Evolutionary conservation across 2,113 vertebrate genomes (phyloP).

Genomic region (Oreotrochilus melanogaster): DNA sequence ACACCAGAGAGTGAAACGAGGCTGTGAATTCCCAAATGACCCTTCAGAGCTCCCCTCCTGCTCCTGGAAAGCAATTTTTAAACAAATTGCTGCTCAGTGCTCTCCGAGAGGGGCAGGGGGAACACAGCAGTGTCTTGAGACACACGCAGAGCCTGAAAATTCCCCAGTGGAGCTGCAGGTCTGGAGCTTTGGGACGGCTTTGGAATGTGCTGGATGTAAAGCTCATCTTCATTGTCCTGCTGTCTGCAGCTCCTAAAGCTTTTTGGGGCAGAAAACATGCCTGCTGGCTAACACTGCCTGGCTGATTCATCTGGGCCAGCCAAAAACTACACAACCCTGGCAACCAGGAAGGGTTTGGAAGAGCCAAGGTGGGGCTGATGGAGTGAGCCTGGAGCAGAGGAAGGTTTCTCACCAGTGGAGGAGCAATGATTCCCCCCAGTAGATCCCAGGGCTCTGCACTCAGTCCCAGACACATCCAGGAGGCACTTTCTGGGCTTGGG

Average conservation of each 20-base stretch:
- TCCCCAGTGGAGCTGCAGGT: not conserved
- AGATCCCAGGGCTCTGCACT: not conserved
- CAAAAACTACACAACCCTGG: not conserved
- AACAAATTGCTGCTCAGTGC: accelerated
- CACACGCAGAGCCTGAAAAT: not conserved
- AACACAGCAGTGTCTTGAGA: not conserved
- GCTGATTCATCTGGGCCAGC: not conserved
- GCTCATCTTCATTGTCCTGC: not conserved
- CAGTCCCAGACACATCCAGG: not conserved
- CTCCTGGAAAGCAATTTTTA: not conserved
- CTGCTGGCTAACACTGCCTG: not conserved
- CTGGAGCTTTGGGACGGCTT: not conserved
- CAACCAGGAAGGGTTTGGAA: not conserved
- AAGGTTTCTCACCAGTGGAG: not conserved
- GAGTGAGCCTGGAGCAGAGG: not conserved
- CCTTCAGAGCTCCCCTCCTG: not conserved
- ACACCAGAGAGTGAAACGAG: not conserved
- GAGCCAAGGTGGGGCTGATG: not conserved
- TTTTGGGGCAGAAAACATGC: not conserved
- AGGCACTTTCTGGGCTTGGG: not conserved
- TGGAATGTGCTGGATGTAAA: not conserved
- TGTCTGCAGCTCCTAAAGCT: not conserved
- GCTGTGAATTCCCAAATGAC: not conserved
- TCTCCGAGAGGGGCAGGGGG: not conserved
- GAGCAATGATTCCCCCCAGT: not conserved